Evolutionary conservation across 1,140 invertebrate genomes (phyloP).

Genomic region (Cydia pomonella): DNA sequence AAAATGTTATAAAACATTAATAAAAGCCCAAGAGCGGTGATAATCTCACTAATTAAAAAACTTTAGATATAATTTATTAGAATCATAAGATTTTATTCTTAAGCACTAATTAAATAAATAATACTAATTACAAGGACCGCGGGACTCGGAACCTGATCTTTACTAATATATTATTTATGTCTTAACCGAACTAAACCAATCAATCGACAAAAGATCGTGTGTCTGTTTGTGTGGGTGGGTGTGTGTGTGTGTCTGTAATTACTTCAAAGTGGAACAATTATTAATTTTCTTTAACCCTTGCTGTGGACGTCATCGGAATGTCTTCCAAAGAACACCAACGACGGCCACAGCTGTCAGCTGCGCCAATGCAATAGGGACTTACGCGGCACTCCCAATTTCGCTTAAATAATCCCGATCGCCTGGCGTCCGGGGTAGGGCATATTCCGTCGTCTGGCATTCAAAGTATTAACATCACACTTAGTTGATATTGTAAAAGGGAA

Average conservation of each 20-base stretch:
- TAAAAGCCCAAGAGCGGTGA: conserved; percentile 55
- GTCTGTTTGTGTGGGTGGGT: too few relatives aligned
- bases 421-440: too few relatives aligned
- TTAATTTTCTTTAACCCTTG: background rate
- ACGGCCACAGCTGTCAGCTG: too few relatives aligned
- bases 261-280: background rate
- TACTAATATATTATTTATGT: conserved; percentile 28
- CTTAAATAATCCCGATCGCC: too few relatives aligned
- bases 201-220: too few relatives aligned
- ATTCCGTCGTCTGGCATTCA: too few relatives aligned
- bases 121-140: conserved; percentile 73
- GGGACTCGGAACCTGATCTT: conserved; percentile 36
- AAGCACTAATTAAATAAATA: conserved; percentile 77
- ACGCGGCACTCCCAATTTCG: too few relatives aligned
- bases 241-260: too few relatives aligned
- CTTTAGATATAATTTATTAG: conserved; percentile 44
- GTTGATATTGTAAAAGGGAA: background rate
- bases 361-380: too few relatives aligned
- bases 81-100: conserved; percentile 65
- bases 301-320: too few relatives aligned
- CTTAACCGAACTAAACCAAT: too few relatives aligned
- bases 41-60: conserved; percentile 52
- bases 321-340: too few relatives aligned
- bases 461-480: background rate
- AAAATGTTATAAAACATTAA: conserved; percentile 42